Evolutionary conservation across 1,140 invertebrate genomes (phyloP).

Genomic region (Anadara kagoshimensis): DNA sequence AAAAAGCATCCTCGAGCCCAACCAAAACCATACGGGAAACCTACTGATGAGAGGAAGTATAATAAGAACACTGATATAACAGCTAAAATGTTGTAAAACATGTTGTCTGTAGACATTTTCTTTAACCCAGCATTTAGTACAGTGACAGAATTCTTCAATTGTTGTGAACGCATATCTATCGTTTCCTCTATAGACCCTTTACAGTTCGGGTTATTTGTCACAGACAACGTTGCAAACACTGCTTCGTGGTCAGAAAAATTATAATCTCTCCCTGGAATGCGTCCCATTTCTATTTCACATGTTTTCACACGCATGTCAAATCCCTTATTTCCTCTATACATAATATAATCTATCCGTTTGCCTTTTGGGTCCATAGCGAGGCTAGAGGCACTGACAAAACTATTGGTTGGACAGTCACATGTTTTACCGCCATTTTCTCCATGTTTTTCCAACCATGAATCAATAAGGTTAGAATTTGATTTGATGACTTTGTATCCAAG

Average conservation of each 20-base stretch:
- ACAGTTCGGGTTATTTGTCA: slow-evolving; percentile 66
- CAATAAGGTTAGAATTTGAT: slow-evolving; percentile 75
- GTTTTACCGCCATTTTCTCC: slow-evolving; percentile 78
- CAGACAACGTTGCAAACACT: slow-evolving; percentile 78
- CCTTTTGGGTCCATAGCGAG: slow-evolving; percentile 81
- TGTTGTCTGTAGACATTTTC: slow-evolving; percentile 42
- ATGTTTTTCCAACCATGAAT: slow-evolving; percentile 72
- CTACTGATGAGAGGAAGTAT: slow-evolving; percentile 30
- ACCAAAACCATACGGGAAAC: slow-evolving; percentile 43
- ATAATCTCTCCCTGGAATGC: slow-evolving; percentile 82
- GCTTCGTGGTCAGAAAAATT: slow-evolving; percentile 95
- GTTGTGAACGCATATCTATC: neutral
- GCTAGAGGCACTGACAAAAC: slow-evolving; percentile 81
- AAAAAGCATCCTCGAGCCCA: slow-evolving; percentile 51
- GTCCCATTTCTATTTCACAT: slow-evolving; percentile 82
- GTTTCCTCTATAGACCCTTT: slow-evolving; percentile 14
- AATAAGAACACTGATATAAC: slow-evolving; percentile 46
- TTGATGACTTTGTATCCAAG: slow-evolving; percentile 83
- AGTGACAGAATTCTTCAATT: slow-evolving; percentile 18
- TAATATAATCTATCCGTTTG: slow-evolving; percentile 93
- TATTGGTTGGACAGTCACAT: slow-evolving; percentile 87
- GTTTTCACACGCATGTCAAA: slow-evolving; percentile 73
- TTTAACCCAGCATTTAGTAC: slow-evolving; percentile 50
- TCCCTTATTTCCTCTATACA: slow-evolving; percentile 78
- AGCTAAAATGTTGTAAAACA: slow-evolving; percentile 43